phyloP scores from a whole-genome alignment of 1,140 invertebrate species.

The Plutomurus gul region DNA sequence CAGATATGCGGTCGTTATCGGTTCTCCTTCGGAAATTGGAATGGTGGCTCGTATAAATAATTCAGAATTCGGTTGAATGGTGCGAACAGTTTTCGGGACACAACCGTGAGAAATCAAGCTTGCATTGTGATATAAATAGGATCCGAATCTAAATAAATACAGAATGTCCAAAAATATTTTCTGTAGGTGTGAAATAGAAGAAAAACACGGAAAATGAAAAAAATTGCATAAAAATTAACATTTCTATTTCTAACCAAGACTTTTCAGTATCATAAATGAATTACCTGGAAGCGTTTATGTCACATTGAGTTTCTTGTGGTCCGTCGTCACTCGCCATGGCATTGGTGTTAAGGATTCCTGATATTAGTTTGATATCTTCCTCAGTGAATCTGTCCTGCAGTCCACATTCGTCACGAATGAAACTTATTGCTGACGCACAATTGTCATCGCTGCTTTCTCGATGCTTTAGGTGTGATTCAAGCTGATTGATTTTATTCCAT shows the following conservation, averaged over 20 bases:
- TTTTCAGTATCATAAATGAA: too few relatives aligned
- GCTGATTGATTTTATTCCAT: constrained; percentile 65
- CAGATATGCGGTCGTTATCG: constrained; percentile 74
- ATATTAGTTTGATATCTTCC: constrained; percentile 60
- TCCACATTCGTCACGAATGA: constrained; percentile 28
- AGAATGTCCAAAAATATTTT: too few relatives aligned
- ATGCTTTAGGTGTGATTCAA: constrained; percentile 68
- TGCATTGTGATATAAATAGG: constrained; percentile 28
- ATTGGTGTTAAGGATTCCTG: constrained; percentile 34
- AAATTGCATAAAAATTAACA: constrained; percentile 65
- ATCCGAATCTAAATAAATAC: constrained; percentile 20
- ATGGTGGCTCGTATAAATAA: constrained; percentile 59
- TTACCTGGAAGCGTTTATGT: constrained; percentile 1
- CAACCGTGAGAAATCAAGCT: constrained; percentile 69
- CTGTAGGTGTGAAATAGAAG: too few relatives aligned
- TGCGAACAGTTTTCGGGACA: constrained; percentile 63
- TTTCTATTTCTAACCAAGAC: constrained; percentile 63
- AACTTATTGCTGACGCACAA: constrained; percentile 25
- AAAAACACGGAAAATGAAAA: not conserved
- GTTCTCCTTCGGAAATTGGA: constrained; percentile 64
- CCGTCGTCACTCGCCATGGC: constrained; percentile 46
- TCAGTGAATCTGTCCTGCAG: constrained; percentile 59
- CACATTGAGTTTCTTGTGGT: not conserved
- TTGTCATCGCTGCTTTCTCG: constrained; percentile 56
- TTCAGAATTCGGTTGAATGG: not conserved